A percentile compares a stretch with the other conserved stretches of the same genome.
These are phyloP conservation scores for Sinosuthora webbiana DNA, from an alignment of 2,113 vertebrate genomes.

Conservation along the genomic window DNA sequence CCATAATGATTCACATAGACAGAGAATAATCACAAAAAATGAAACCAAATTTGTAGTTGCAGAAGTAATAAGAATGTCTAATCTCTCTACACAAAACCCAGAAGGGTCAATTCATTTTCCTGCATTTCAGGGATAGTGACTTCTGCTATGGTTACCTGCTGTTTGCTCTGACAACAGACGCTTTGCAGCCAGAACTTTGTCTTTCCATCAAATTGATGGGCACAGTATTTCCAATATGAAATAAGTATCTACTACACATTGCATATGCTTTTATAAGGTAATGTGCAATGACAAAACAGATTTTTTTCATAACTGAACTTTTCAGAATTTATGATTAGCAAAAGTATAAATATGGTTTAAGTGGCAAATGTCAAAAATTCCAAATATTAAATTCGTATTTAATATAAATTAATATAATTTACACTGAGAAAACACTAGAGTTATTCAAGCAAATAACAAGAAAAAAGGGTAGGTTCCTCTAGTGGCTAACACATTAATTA, in stretches of 20 bases:
- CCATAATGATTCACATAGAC: neutral
- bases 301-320: neutral
- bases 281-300: neutral
- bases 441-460: neutral
- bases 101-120: neutral
- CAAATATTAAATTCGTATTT: neutral
- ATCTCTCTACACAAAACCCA: neutral
- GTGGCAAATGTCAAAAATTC: neutral
- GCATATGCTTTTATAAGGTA: neutral
- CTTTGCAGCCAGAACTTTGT: neutral
- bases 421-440: neutral
- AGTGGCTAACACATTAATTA: neutral
- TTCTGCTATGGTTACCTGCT: neutral
- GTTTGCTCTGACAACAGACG: neutral
- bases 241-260: neutral
- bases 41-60: neutral
- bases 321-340: neutral
- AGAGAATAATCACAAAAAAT: neutral
- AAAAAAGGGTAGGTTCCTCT: neutral
- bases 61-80: neutral
- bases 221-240: neutral
- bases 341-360: neutral
- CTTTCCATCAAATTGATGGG: neutral
- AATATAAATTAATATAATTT: neutral
- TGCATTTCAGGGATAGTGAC: neutral